Conservation (phyloP, 1,140 invertebrate genomes). For the Homarus americanus region DNA sequence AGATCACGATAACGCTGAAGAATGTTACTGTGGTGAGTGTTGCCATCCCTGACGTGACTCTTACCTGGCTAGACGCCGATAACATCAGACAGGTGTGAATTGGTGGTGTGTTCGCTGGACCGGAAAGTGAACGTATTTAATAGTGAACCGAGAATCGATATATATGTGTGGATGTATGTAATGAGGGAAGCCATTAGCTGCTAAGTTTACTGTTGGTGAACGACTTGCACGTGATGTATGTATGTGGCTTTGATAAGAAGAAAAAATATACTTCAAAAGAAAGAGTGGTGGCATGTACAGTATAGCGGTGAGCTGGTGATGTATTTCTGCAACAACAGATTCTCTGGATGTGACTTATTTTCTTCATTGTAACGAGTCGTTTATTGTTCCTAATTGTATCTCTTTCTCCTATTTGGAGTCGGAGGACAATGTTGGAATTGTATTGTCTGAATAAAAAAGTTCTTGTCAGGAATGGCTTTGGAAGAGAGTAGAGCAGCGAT, state of each 20-base stretch:
- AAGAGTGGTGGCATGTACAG: too few relatives aligned
- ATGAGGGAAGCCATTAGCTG: not conserved
- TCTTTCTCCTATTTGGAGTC: not conserved
- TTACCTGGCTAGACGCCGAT: not conserved
- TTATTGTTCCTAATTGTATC: conserved; percentile 40
- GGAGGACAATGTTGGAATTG: not conserved
- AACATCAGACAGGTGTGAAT: not conserved
- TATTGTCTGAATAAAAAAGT: not conserved
- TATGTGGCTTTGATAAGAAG: not conserved
- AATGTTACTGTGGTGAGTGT: not conserved
- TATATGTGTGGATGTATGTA: not conserved
- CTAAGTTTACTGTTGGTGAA: not conserved
- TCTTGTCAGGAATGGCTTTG: not conserved
- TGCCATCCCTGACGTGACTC: not conserved
- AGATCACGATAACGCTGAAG: too few relatives aligned
- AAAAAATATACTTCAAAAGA: too few relatives aligned
- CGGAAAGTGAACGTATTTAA: not conserved
- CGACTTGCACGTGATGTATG: not conserved
- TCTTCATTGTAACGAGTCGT: conserved; percentile 8
- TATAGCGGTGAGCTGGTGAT: too few relatives aligned
- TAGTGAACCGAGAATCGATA: not conserved
- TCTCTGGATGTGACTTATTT: too few relatives aligned
- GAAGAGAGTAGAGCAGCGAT: not conserved
- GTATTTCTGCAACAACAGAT: too few relatives aligned
- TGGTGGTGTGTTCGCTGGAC: not conserved